phyloP scores from a whole-genome alignment of 2,888 invertebrate species.

The Lepidochitona cinerea region DNA sequence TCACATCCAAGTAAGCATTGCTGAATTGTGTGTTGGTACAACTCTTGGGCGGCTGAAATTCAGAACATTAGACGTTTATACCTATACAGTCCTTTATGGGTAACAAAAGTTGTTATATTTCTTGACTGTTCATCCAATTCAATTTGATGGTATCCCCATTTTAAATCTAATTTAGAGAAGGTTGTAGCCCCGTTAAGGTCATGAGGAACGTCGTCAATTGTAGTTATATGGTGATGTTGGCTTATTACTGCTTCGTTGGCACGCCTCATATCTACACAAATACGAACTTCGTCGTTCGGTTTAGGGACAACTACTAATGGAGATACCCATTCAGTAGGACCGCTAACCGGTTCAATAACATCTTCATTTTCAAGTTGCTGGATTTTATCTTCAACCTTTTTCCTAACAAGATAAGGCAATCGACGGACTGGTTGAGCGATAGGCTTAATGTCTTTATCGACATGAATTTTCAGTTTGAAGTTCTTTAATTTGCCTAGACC shows the following conservation, averaged over 20 bases:
- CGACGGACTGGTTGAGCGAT: too few species aligned
- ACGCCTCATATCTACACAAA: background rate
- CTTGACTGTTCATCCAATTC: background rate
- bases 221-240: background rate
- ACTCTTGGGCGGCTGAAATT: constrained; percentile 1
- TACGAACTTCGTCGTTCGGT: too few species aligned
- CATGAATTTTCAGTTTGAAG: too few species aligned
- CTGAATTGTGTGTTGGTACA: background rate
- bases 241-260: background rate
- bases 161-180: constrained; percentile 10
- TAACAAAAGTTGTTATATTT: background rate
- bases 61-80: background rate
- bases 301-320: too few species aligned
- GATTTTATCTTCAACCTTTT: too few species aligned
- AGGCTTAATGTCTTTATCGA: too few species aligned
- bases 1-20: background rate
- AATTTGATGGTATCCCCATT: constrained; percentile 10
- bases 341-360: too few species aligned
- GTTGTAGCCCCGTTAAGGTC: constrained; percentile 10
- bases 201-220: constrained; percentile 3
- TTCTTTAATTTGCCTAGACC: too few species aligned
- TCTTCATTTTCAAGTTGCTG: too few species aligned
- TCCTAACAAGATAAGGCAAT: too few species aligned
- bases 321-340: too few species aligned
- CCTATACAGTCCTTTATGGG: background rate